Conservation (phyloP, 2,888 invertebrate species). For the Tenthredo mesomela region DNA sequence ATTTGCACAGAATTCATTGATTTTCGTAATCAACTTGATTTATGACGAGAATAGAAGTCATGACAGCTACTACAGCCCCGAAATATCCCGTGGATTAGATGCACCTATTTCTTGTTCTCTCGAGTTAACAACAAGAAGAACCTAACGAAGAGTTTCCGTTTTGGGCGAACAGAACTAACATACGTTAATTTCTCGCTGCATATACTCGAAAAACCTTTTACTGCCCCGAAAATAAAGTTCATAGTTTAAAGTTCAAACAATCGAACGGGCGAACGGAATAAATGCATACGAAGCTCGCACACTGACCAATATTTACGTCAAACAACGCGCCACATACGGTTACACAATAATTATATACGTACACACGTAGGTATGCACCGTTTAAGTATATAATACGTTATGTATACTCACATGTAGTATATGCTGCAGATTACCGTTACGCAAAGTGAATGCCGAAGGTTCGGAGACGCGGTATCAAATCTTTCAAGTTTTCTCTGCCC, state of each 20-base stretch:
- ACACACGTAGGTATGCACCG: not conserved
- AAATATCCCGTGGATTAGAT: too few relatives aligned
- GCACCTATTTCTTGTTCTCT: too few relatives aligned
- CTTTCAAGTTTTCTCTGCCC: not conserved
- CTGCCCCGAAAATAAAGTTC: not conserved
- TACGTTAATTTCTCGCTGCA: not conserved
- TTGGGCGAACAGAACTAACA: not conserved
- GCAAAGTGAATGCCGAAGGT: conserved; percentile 7
- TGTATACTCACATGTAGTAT: not conserved
- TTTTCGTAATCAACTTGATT: too few relatives aligned
- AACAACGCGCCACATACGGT: not conserved
- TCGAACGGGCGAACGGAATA: not conserved
- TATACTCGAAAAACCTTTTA: not conserved
- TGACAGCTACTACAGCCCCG: too few relatives aligned
- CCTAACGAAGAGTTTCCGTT: not conserved
- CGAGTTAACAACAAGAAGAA: not conserved
- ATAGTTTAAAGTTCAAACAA: conserved; percentile 1
- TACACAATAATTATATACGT: not conserved
- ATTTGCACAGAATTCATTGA: too few relatives aligned
- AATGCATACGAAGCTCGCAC: not conserved
- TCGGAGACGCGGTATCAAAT: not conserved
- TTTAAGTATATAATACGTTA: not conserved
- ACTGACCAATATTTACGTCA: conserved; percentile 13
- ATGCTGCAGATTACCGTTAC: conserved; percentile 7
- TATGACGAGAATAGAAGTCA: too few relatives aligned